Conservation (phyloP, 37 sponge, comb jelly and placozoan species). For the Mnemiopsis leidyi region DNA sequence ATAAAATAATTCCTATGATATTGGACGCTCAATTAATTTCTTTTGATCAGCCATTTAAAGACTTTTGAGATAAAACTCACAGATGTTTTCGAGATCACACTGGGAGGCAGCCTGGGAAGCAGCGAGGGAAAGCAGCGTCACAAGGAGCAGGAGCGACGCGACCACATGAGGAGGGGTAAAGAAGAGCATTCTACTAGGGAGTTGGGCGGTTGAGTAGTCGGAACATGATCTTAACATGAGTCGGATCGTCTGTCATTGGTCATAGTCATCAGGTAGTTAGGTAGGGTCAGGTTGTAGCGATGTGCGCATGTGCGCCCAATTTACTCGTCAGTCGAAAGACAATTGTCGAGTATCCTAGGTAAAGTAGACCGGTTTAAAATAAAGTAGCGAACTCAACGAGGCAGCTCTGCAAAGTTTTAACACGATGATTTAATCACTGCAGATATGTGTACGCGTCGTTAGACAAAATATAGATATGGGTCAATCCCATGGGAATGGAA, state of each 20-base stretch:
- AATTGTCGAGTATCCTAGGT: neutral
- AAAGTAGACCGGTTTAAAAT: neutral
- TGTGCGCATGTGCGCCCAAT: neutral
- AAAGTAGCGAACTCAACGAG: neutral
- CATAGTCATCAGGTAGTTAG: neutral
- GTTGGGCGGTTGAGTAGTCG: neutral
- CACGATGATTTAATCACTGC: neutral
- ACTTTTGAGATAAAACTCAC: neutral
- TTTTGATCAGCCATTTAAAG: too few species aligned
- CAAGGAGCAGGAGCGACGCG: neutral
- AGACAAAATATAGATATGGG: neutral
- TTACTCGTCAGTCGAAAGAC: neutral
- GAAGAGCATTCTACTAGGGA: neutral
- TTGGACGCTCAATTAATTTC: too few species aligned
- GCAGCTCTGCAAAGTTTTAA: neutral
- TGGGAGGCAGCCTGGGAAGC: neutral
- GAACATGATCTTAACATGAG: neutral
- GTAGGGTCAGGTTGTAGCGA: neutral
- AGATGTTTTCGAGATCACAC: neutral
- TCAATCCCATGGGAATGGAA: neutral
- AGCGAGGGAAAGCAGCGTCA: neutral
- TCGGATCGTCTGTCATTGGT: neutral
- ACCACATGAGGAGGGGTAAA: neutral
- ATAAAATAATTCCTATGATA: too few species aligned
- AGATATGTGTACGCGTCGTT: neutral